A percentile compares a stretch with the other conserved stretches of the same genome.
These are phyloP conservation scores for Cygnus olor DNA, from an alignment of 2,797 vertebrate genomes.

Conservation along the genomic window DNA sequence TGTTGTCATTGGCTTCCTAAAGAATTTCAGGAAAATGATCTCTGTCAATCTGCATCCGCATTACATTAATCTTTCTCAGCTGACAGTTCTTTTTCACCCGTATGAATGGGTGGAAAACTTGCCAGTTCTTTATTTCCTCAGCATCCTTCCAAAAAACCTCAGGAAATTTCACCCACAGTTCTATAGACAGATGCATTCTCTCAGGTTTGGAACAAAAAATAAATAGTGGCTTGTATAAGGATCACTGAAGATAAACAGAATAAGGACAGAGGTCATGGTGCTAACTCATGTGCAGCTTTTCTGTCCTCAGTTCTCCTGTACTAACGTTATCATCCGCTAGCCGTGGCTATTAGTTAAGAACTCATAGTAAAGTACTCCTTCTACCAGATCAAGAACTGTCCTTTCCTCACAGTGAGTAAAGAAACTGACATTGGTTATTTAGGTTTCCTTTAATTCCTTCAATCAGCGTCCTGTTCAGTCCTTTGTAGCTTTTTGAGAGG, in stretches of 20 bases:
- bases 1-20: background rate
- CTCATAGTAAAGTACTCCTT: background rate
- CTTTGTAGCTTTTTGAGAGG: background rate
- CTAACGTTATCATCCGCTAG: background rate
- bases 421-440: background rate
- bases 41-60: background rate
- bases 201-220: background rate
- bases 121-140: background rate
- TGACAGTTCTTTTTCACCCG: background rate
- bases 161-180: background rate
- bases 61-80: background rate
- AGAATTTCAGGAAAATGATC: background rate
- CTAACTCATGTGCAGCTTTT: rapidly evolving
- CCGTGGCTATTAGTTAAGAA: background rate
- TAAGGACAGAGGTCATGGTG: background rate
- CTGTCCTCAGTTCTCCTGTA: background rate
- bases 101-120: background rate
- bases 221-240: background rate
- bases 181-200: background rate
- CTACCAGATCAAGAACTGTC: background rate
- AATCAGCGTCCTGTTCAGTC: background rate
- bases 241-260: background rate
- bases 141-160: background rate
- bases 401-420: background rate
- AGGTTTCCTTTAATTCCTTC: background rate